Evolutionary conservation across 1,140 invertebrate genomes (phyloP), one percentile per base, ranked within the genome.

Genomic region (Lepidurus arcticus): DNA sequence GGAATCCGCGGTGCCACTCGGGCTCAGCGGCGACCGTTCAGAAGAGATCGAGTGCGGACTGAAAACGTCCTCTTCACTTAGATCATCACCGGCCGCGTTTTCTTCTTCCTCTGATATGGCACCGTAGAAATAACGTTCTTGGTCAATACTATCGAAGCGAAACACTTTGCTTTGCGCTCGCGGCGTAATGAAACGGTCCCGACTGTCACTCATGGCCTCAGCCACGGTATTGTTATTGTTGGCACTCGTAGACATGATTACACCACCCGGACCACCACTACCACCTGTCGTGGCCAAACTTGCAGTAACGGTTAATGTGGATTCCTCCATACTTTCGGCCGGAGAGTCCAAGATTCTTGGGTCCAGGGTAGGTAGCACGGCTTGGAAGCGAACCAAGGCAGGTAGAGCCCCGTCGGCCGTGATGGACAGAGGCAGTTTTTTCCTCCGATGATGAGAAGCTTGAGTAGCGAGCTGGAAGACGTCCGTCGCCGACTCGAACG

Each of bases 11-110:
- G 84, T 84, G 42, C 82, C 82, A 76, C 79, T 81, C 6, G 87
- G 88, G 78, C 86, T 87, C 76, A 87, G 86, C 1, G 87, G 87
- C 4, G 86, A 86, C 79, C 86, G 86, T 79, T 87, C 86, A 34
- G 87, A 86, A 43, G 86, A 86, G 80, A 86, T 86, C 47, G 81
- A 43, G 74, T 87, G 84, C 9, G 88, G 87, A 83, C 87, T 87
- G 82, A 88, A 88, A 24, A 89, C 87, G 80, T 89, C 87, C 79
- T 88, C 86, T 77, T 82, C 81, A 77, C 81, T 73, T 78, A 83
- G 82, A 78, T 82, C 81, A 73, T 77, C 74, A 16, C 65, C 73
- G 10, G 34, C 26, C n/a, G 43, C 53, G 65, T 81, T 81, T 53
- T 82, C 81, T 47, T 87, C 87, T 81, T 88, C 87, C 79, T 88